Evolutionary conservation across 2,888 invertebrate genomes (phyloP), one percentile per base, ranked within the genome.

Genomic region (Volucella zonaria): DNA sequence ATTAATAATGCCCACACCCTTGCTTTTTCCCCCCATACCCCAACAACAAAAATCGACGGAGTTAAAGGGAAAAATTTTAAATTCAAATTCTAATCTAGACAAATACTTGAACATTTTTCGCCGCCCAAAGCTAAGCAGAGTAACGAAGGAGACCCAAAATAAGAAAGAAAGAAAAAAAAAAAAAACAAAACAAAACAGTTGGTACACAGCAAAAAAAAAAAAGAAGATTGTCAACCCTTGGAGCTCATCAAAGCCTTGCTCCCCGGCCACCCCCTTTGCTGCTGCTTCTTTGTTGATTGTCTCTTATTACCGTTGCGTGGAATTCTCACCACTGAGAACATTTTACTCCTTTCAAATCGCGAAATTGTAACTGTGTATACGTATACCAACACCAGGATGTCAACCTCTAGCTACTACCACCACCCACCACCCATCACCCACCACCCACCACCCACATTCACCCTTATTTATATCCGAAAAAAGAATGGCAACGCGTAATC

Each of bases 401-500:
- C 77, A 86, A 77, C 73, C 77, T 73, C 59, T 64, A 51, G 49
- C 18, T 49, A 67, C 18, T 49, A 67, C 51, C 11, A 45, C 75
- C 45, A 66, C 79, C 82, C 80, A 68, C 70, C 68, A 64, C 51
- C 67, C 71, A 71, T 83, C 59, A 71, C 74, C 78, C 82, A 45
- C 75, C 45, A 66, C 79, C 82, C 80, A 68, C 70, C 68, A 64
- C 51, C 67, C 71, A 71, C 83, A 71, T 77, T 83, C 59, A 71
- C 74, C 78, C 82, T 77, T 80, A 81, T 75, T 85, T 79, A 76
- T 75, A 81, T 64, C 70, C 62, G 38, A 74, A 66, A 83, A 80
- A 76, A 81, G 52, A 86, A 81, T 73, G 49, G 73, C 77, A 80
- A 67, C 81, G 78, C 86, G 88, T 87, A 88, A 88, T 88, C 88